Evolutionary conservation across 2,113 vertebrate species (phyloP).

Genomic region (Scopus umbretta): DNA sequence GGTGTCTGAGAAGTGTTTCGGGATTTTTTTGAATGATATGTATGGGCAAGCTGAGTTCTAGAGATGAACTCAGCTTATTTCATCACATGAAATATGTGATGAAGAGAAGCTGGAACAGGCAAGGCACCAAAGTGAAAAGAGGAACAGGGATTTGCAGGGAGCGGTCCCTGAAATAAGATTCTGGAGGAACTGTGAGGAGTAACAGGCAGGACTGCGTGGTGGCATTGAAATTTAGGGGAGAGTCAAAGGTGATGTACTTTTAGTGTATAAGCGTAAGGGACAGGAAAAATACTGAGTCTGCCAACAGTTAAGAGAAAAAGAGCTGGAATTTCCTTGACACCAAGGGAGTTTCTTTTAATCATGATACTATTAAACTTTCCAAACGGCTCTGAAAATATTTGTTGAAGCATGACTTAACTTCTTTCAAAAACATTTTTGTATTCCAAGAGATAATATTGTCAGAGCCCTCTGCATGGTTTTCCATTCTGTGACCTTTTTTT

Average conservation of each 20-base stretch:
- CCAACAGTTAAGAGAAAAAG: not conserved
- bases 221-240: not conserved
- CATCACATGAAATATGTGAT: not conserved
- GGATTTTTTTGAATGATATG: not conserved
- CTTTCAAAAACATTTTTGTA: constrained; percentile 34
- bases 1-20: not conserved
- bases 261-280: not conserved
- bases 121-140: not conserved
- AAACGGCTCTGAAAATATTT: constrained; percentile 35
- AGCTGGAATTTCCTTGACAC: not conserved
- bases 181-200: not conserved
- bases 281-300: not conserved
- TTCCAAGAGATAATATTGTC: not conserved
- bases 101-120: not conserved
- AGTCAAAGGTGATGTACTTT: not conserved
- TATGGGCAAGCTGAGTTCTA: not conserved
- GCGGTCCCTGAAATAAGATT: not conserved
- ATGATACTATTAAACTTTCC: not conserved
- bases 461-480: not conserved
- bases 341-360: constrained; percentile 11
- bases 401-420: constrained; percentile 11
- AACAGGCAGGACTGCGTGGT: not conserved
- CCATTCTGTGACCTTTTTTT: not conserved
- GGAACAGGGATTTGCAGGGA: not conserved
- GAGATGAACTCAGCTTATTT: no score